phyloP scores from a whole-genome alignment of 2,797 vertebrate species.

The Brachyrhaphis roseni region DNA sequence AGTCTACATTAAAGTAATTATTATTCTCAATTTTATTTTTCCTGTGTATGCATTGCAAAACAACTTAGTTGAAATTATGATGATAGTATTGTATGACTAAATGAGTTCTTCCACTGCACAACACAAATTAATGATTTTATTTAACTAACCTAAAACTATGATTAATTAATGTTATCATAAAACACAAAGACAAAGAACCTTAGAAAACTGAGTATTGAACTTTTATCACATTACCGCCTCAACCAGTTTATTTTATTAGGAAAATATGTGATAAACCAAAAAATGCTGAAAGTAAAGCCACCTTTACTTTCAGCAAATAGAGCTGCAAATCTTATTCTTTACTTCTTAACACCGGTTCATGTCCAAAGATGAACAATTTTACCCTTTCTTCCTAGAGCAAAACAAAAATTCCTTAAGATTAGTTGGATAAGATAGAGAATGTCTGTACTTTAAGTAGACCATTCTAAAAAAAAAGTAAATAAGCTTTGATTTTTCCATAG shows the following conservation, averaged over 20 bases:
- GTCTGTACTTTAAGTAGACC: background rate
- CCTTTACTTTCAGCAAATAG: background rate
- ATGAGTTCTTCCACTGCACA: slow-evolving; percentile 6
- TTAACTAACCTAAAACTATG: slow-evolving; percentile 10
- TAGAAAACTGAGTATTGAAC: slow-evolving; percentile 6
- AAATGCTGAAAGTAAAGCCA: background rate
- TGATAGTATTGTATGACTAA: slow-evolving; percentile 20
- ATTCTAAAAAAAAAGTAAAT: background rate
- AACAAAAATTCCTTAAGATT: background rate
- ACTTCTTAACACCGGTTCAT: background rate
- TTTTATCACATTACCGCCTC: background rate
- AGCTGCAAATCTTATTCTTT: background rate
- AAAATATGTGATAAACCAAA: background rate
- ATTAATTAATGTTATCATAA: background rate
- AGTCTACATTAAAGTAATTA: slow-evolving; percentile 56
- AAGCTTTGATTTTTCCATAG: background rate
- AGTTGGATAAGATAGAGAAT: background rate
- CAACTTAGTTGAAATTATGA: slow-evolving; percentile 41
- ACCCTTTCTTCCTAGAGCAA: background rate
- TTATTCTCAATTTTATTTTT: slow-evolving; percentile 52
- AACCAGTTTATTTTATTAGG: background rate
- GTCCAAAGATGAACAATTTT: background rate
- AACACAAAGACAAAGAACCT: slow-evolving; percentile 9
- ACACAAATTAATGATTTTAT: slow-evolving; percentile 25
- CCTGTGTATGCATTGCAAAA: slow-evolving; percentile 43